Evolutionary conservation across 2,888 invertebrate species (phyloP), one percentile per base, ranked within the genome.

Genomic region (Oligia latruncula): DNA sequence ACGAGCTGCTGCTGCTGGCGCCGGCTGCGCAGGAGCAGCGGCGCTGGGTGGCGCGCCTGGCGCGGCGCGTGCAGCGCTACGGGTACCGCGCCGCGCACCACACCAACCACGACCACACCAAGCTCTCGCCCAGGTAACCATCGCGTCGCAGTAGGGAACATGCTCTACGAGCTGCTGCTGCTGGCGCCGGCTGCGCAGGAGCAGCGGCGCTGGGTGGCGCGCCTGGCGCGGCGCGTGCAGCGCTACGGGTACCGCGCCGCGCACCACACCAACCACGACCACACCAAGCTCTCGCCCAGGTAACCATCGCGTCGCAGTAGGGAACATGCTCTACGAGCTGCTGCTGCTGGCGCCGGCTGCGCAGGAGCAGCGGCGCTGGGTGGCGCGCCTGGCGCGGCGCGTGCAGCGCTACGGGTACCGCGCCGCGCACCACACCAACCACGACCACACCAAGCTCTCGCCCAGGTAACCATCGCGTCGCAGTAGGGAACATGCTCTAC

Each of bases 391-490:
- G 3, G 81, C 81, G 55, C 78, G 81, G 0, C 98, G 99, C 96
- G 99, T 99, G 94, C 98, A 99, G 97, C 98, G 99, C 95, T 98
- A 98, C 97, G 99, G 99, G 89, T 99, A 98, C 97, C 99, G 99
- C 97, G 98, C 99, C 98, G 99, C 97, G 98, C 99, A 91, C 98
- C 92, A 92, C 90, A 92, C 94, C 92, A 93, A 92, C 92, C 95
- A 95, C 93, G 95, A 95, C 91, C 93, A 94, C 93, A 92, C 92
- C 92, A 94, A 94, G 92, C 94, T 95, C 43, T 94, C 94, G 85
- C 88, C 88, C 84, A 87, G 88, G 88, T 88, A 72, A 65, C 62
- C n/a, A 4, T n/a, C 98, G 92, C 98, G 98, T 92, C 71, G 99
- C 96, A 35, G 35, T 35, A 35, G n/a, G n/a, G n/a, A n/a, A n/a